These are phyloP conservation scores for Drosophila orena DNA, from an alignment of 1,140 invertebrate species.

Conservation along the genomic window DNA sequence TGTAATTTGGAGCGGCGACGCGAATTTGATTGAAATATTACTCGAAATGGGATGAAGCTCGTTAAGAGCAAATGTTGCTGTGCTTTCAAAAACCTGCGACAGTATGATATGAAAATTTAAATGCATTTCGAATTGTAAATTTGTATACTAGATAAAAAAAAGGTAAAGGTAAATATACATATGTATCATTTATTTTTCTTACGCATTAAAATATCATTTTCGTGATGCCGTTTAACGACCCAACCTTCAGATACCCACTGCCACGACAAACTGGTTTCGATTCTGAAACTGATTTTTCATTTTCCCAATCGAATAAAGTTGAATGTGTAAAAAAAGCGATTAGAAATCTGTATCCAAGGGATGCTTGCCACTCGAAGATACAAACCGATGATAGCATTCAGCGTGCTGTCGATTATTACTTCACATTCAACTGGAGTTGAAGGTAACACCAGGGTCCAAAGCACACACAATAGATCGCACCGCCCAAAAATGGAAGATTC, in stretches of 20 bases:
- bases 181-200: too few relatives aligned
- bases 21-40: constrained; percentile 62
- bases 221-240: too few relatives aligned
- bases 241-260: not conserved
- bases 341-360: constrained; percentile 2
- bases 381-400: constrained; percentile 35
- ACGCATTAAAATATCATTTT: too few relatives aligned
- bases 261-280: not conserved
- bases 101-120: not conserved
- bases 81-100: not conserved
- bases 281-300: not conserved
- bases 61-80: constrained; percentile 1
- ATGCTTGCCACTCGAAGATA: constrained; percentile 31
- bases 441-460: constrained; percentile 20
- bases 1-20: constrained; percentile 63
- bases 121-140: too few relatives aligned
- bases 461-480: constrained; percentile 63
- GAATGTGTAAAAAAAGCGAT: constrained; percentile 14
- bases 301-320: constrained; percentile 3
- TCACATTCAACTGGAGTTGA: constrained; percentile 29
- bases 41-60: constrained; percentile 25
- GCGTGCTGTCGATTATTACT: constrained; percentile 39
- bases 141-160: too few relatives aligned
- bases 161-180: too few relatives aligned
- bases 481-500: constrained; percentile 71